These are phyloP conservation scores for Adelphocoris suturalis DNA, from an alignment of 2,888 invertebrate species.

Conservation along the genomic window DNA sequence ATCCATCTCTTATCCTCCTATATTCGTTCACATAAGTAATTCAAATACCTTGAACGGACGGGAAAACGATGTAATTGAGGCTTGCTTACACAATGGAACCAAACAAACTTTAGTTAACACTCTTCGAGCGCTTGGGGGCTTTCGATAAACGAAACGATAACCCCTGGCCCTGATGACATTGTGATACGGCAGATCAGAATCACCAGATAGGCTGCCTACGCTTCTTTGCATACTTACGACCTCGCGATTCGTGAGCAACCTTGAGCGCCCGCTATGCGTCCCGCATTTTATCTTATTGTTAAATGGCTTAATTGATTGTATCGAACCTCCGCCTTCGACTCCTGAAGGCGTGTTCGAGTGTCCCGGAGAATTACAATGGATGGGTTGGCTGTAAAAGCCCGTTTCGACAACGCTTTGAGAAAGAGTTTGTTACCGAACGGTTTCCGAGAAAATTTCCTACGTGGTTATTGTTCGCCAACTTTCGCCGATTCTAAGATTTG, in stretches of 20 bases:
- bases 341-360: slow-evolving; percentile 25
- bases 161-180: slow-evolving; percentile 54
- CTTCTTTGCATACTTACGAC: slow-evolving; percentile 50
- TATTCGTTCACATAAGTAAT: too few species aligned
- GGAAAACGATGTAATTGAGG: background rate
- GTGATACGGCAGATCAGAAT: slow-evolving; percentile 49
- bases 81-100: slow-evolving; percentile 7
- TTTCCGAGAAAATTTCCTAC: slow-evolving; percentile 5
- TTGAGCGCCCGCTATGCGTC: slow-evolving; percentile 19
- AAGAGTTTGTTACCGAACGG: slow-evolving; percentile 11
- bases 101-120: slow-evolving; percentile 34
- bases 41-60: background rate
- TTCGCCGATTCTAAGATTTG: background rate
- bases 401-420: slow-evolving; percentile 26
- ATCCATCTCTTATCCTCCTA: too few species aligned
- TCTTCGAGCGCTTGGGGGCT: background rate
- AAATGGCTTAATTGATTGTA: slow-evolving; percentile 39
- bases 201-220: slow-evolving; percentile 56
- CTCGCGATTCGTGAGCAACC: slow-evolving; percentile 44
- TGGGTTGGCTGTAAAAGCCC: background rate
- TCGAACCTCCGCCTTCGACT: background rate
- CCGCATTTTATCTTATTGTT: slow-evolving; percentile 38
- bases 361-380: slow-evolving; percentile 15
- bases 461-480: background rate
- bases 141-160: slow-evolving; percentile 44